phyloP scores from a whole-genome alignment of 2,797 vertebrate species.

The Melanitta fusca region DNA sequence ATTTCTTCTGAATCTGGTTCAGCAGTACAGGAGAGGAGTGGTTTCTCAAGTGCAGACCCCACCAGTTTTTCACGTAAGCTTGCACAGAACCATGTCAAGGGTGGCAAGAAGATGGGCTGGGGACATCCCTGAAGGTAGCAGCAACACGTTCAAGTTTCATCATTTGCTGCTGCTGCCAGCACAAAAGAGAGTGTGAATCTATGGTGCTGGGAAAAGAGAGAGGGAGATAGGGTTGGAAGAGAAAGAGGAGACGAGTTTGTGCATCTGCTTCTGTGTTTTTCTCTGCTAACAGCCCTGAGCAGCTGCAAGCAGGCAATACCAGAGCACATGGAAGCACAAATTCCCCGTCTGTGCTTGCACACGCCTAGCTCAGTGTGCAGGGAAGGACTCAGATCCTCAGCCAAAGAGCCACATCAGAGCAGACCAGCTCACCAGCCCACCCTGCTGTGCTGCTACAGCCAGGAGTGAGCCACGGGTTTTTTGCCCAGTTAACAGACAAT shows the following conservation, averaged over 20 bases:
- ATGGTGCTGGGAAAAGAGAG: background rate
- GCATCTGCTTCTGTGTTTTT: background rate
- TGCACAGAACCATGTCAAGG: background rate
- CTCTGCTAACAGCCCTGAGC: background rate
- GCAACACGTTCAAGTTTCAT: background rate
- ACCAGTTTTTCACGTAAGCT: background rate
- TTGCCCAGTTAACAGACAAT: background rate
- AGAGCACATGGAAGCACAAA: background rate
- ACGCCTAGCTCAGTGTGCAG: background rate
- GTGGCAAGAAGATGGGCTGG: background rate
- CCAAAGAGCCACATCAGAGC: background rate
- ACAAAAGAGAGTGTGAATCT: background rate
- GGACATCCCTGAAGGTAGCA: background rate
- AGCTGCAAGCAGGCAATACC: background rate
- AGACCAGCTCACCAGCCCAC: background rate
- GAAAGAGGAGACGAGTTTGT: background rate
- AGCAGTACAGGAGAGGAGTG: background rate
- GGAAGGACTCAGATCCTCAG: background rate
- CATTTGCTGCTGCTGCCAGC: background rate
- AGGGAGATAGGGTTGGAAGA: background rate
- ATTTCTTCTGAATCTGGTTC: background rate
- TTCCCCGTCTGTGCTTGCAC: background rate
- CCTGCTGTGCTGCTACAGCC: background rate
- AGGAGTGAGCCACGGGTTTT: fast-evolving
- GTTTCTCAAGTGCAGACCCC: background rate